phyloP scores from a whole-genome alignment of 2,888 invertebrate species.

The Cheilosia grossa region DNA sequence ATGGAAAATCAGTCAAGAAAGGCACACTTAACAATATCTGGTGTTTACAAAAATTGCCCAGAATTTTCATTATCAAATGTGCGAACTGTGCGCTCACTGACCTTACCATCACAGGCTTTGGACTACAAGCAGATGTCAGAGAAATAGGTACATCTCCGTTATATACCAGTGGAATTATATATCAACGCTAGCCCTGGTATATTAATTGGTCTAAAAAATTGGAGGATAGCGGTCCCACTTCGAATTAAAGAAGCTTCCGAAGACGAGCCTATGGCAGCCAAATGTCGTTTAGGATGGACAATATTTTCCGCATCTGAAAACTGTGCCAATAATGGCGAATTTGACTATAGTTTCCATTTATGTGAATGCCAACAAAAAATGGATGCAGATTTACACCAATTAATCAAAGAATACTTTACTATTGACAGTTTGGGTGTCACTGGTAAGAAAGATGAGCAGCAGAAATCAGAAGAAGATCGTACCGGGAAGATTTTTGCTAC shows the following conservation, averaged over 20 bases:
- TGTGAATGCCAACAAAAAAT: conserved; percentile 2
- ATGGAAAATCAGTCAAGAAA: conserved; percentile 6
- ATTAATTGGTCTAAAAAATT: too few species aligned
- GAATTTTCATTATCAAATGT: neutral
- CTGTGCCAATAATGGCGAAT: neutral
- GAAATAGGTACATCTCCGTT: neutral
- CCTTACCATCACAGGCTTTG: neutral
- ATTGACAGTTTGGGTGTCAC: conserved; percentile 8
- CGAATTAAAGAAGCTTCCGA: too few species aligned
- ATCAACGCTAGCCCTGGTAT: too few species aligned
- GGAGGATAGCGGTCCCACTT: too few species aligned
- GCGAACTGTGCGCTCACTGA: neutral
- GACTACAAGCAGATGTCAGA: neutral
- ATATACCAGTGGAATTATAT: neutral
- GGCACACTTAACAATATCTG: neutral
- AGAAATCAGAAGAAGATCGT: conserved; percentile 3
- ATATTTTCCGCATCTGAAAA: too few species aligned
- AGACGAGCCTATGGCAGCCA: too few species aligned
- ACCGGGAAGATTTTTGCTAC: neutral
- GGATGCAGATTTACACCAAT: neutral
- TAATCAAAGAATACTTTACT: neutral
- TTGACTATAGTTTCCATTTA: conserved; percentile 6
- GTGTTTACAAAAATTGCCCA: neutral
- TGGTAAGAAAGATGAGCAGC: neutral
- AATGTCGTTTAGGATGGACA: too few species aligned